These are phyloP conservation scores for Dasysyrphus albostriatus DNA, from an alignment of 2,888 invertebrate species.

Conservation along the genomic window DNA sequence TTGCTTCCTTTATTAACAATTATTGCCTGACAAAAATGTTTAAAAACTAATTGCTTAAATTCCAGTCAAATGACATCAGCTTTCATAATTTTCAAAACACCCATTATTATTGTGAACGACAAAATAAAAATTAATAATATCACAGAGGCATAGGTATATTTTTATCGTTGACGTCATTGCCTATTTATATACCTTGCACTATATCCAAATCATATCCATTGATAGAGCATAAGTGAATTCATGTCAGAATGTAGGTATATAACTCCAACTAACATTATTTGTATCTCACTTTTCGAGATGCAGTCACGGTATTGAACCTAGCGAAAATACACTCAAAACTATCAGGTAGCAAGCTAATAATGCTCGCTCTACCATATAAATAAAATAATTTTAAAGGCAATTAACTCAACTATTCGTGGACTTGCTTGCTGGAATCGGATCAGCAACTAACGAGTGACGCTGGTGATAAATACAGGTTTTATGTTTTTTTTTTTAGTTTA, in stretches of 20 bases:
- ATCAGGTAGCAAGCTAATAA: constrained; percentile 9
- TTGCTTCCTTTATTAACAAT: neutral
- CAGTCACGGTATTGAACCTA: constrained; percentile 31
- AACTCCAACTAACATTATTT: constrained; percentile 26
- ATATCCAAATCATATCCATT: constrained; percentile 43
- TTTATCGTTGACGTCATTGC: constrained; percentile 58
- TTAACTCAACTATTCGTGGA: constrained; percentile 72
- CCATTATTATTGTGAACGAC: neutral
- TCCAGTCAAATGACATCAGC: constrained; percentile 18
- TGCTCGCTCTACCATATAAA: constrained; percentile 69
- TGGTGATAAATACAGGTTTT: constrained; percentile 35
- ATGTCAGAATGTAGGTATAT: constrained; percentile 10
- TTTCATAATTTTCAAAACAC: constrained; percentile 16
- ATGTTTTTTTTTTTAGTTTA: neutral
- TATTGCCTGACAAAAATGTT: constrained; percentile 16
- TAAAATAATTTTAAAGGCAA: constrained; percentile 73
- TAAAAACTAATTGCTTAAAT: constrained; percentile 22
- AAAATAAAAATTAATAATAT: constrained; percentile 23
- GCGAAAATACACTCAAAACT: constrained; percentile 1
- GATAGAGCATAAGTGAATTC: constrained; percentile 46
- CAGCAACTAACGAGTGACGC: constrained; percentile 43
- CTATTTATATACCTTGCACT: constrained; percentile 53
- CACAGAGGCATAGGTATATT: neutral
- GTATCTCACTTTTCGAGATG: neutral
- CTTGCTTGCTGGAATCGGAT: constrained; percentile 61